phyloP scores from a whole-genome alignment of 1,140 invertebrate genomes.

The Heliconius eleuchia region DNA sequence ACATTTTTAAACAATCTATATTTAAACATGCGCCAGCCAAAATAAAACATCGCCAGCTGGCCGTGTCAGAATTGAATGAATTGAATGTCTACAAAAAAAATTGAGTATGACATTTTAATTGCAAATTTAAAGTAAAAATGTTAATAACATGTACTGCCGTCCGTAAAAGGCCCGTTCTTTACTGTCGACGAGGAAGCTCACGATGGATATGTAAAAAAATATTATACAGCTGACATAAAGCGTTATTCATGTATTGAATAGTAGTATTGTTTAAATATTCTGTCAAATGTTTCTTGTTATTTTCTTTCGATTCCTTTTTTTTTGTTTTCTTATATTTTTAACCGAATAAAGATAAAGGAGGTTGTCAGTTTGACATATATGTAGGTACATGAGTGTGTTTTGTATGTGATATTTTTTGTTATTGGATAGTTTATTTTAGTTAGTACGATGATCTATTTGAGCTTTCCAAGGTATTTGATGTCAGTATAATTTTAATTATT shows the following conservation, averaged over 20 bases:
- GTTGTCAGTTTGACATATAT: background rate
- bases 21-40: background rate
- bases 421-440: no score
- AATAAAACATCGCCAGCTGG: background rate
- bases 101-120: conserved; percentile 12
- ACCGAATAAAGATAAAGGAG: no score
- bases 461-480: no score
- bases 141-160: conserved; percentile 11
- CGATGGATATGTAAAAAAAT: background rate
- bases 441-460: no score
- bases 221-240: background rate
- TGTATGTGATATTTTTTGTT: no score
- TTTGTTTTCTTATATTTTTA: background rate
- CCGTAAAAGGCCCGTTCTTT: conserved; percentile 15
- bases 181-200: conserved; percentile 7
- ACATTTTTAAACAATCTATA: no score
- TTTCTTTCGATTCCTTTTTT: background rate
- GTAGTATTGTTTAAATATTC: background rate
- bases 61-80: background rate
- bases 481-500: no score
- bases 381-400: no score
- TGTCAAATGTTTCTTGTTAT: background rate
- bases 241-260: background rate
- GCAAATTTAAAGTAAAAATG: conserved; percentile 18
- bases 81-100: background rate